phyloP scores from a whole-genome alignment of 2,113 vertebrate genomes.

The Chloroceryle aenea region DNA sequence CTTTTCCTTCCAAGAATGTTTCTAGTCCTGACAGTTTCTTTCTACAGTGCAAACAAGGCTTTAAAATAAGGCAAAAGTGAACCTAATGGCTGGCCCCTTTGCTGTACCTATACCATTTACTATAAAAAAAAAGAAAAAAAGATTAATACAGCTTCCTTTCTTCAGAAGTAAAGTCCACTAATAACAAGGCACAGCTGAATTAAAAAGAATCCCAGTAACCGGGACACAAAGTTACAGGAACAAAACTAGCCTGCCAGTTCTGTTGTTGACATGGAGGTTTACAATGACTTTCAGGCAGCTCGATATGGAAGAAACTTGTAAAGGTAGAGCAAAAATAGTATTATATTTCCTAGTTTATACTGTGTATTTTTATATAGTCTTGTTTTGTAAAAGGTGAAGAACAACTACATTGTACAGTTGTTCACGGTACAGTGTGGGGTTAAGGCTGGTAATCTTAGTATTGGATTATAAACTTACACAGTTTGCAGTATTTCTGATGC shows the following conservation, averaged over 20 bases:
- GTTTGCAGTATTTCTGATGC: neutral
- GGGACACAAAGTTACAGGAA: neutral
- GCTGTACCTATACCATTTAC: neutral
- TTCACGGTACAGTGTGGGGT: neutral
- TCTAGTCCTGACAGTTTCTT: neutral
- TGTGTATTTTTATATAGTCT: neutral
- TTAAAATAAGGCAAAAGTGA: neutral
- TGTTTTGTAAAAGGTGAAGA: neutral
- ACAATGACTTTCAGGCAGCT: neutral
- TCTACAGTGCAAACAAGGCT: neutral
- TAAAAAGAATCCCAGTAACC: neutral
- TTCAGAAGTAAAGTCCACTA: constrained; percentile 80
- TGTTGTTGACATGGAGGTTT: neutral
- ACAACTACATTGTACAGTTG: neutral
- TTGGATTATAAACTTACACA: neutral
- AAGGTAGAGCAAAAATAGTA: neutral
- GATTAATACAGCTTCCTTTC: constrained; percentile 44
- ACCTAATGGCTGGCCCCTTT: neutral
- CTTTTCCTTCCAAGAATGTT: neutral
- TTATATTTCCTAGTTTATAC: neutral
- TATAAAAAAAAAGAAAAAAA: neutral
- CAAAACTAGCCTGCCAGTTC: neutral
- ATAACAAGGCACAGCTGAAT: constrained; percentile 48
- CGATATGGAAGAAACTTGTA: neutral
- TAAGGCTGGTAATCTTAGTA: neutral